Conservation (phyloP, 30 jellyfish, hydroid and myxozoan species). For the Chironex yamaguchii region DNA sequence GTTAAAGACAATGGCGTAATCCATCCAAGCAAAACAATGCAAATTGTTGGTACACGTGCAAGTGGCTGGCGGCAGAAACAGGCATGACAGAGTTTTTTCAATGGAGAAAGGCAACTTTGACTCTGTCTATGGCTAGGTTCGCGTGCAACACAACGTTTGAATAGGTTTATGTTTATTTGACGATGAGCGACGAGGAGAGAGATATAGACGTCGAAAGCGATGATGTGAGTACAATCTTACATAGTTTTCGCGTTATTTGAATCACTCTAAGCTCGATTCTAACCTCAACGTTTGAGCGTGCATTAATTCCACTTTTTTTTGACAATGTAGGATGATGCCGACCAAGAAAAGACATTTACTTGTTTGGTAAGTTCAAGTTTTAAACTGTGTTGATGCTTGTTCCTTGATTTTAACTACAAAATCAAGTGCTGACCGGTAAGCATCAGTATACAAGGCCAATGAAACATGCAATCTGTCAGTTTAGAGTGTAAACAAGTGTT, state of each 20-base stretch:
- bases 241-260: constrained; percentile 3
- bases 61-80: constrained; percentile 74
- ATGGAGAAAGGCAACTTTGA: neutral
- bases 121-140: neutral
- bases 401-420: no score
- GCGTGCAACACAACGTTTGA: neutral
- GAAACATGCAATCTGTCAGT: no score
- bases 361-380: constrained; percentile 66
- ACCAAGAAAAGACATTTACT: constrained; percentile 75
- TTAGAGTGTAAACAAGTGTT: neutral
- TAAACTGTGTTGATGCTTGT: neutral
- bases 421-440: no score
- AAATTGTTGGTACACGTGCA: constrained; percentile 76
- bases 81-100: neutral
- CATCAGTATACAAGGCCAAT: no score
- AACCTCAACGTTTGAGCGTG: no score
- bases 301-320: constrained; percentile 64
- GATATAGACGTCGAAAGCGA: constrained; percentile 98
- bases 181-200: constrained; percentile 96
- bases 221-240: constrained; percentile 70
- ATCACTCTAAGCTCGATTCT: no score
- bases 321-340: constrained; percentile 74
- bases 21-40: neutral
- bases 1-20: neutral
- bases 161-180: neutral